Conservation (phyloP, 1,140 invertebrate genomes). For the Drosophila prosaltans region DNA sequence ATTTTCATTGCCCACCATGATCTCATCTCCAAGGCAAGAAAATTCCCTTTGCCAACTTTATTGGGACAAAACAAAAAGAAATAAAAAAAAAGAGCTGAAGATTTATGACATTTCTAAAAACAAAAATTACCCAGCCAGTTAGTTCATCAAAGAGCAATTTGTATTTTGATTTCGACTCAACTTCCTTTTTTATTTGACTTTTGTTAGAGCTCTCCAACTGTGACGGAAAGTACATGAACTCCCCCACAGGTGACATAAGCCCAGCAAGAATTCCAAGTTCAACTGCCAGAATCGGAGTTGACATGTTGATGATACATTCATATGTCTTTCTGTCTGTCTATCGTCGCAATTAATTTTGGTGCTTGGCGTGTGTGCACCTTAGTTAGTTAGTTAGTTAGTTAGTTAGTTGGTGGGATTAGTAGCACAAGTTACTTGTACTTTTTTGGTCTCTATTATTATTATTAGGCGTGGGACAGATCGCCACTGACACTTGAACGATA, state of each 20-base stretch:
- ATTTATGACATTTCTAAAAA: conserved; percentile 64
- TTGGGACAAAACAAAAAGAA: too few relatives aligned
- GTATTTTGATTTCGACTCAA: conserved; percentile 52
- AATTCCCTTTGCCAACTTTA: neutral
- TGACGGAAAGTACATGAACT: conserved; percentile 72
- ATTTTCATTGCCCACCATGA: conserved; percentile 28
- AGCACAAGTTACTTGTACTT: neutral
- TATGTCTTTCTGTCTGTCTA: neutral
- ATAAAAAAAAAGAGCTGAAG: conserved; percentile 55
- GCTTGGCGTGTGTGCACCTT: conserved; percentile 48
- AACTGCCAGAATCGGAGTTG: conserved; percentile 50
- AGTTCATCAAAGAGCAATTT: conserved; percentile 69
- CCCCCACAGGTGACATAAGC: conserved; percentile 54
- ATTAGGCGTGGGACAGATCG: conserved; percentile 68
- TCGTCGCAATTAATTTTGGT: conserved; percentile 57
- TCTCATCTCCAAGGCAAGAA: conserved; percentile 50
- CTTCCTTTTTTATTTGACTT: conserved; percentile 57
- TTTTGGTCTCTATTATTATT: neutral
- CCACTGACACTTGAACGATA: conserved; percentile 46
- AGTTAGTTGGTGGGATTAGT: conserved; percentile 3
- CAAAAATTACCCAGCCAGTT: conserved; percentile 46
- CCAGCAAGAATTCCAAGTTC: conserved; percentile 65
- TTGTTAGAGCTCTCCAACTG: conserved; percentile 54
- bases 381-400: conserved; percentile 61
- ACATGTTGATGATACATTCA: conserved; percentile 19